phyloP scores from a whole-genome alignment of 35 echinoderm and acorn worm genomes.

The Strongylocentrotus purpuratus region DNA sequence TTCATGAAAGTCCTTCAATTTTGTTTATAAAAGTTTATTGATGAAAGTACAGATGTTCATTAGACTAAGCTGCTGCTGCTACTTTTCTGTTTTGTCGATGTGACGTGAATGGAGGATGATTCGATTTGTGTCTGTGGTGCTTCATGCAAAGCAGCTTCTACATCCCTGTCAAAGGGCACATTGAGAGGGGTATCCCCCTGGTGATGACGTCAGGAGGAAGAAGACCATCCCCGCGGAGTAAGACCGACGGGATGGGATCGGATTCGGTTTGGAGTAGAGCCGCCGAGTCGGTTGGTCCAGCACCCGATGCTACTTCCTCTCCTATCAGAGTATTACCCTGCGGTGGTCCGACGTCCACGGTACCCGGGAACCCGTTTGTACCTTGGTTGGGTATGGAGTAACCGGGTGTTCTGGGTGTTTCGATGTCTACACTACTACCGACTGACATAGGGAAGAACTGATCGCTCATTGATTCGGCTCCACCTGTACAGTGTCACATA shows the following conservation, averaged over 20 bases:
- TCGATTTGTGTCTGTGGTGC: slow-evolving; percentile 14
- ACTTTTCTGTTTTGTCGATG: background rate
- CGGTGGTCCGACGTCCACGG: background rate
- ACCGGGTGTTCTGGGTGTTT: background rate
- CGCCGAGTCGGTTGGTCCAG: background rate
- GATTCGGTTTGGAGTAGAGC: background rate
- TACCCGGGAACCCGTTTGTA: background rate
- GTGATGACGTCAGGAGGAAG: background rate
- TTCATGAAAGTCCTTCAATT: background rate
- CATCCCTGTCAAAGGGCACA: background rate
- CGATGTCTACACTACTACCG: background rate
- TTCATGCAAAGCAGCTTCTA: slow-evolving; percentile 3
- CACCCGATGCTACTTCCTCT: slow-evolving; percentile 6
- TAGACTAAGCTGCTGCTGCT: slow-evolving; percentile 8
- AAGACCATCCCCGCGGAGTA: background rate
- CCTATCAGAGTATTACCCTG: background rate
- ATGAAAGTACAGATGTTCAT: background rate
- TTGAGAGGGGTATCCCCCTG: background rate
- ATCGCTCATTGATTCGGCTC: background rate
- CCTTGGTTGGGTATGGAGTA: background rate
- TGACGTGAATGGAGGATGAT: background rate
- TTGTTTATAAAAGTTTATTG: background rate
- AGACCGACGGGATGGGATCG: background rate
- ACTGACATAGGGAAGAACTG: slow-evolving; percentile 19
- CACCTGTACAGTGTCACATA: background rate